phyloP scores from a whole-genome alignment of 2,888 invertebrate genomes.

The Drosophila mimica region DNA sequence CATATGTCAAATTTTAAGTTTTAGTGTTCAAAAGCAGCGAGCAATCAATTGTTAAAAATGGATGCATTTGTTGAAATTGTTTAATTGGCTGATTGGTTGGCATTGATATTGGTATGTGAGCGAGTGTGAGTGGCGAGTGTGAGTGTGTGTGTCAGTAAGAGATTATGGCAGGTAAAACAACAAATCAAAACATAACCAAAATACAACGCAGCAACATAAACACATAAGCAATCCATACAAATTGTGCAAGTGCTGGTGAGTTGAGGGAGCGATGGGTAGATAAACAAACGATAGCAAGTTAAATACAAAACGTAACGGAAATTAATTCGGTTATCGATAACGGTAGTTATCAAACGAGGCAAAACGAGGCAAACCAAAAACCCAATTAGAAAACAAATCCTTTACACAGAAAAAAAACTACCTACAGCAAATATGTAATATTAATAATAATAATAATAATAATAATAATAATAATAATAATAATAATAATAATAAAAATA shows the following conservation, averaged over 20 bases:
- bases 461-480: conserved; percentile 12
- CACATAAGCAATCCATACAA: conserved; percentile 7
- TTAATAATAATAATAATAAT: conserved; percentile 8
- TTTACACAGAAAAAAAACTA: conserved; percentile 2
- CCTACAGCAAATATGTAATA: conserved; percentile 1
- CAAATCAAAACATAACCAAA: conserved; percentile 9
- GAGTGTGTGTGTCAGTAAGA: conserved; percentile 7
- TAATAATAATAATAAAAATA: conserved; percentile 10
- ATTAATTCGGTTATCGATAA: conserved; percentile 18
- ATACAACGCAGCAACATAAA: conserved; percentile 18
- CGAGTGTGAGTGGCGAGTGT: conserved; percentile 1
- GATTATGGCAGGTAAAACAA: conserved; percentile 10
- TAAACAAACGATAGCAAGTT: not conserved
- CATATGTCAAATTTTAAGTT: conserved; percentile 29
- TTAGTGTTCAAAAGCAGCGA: conserved; percentile 50
- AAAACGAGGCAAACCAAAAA: conserved; percentile 41
- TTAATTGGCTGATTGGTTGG: conserved; percentile 14
- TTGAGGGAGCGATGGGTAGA: conserved; percentile 8
- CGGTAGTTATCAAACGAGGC: not conserved
- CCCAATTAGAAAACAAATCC: conserved; percentile 25
- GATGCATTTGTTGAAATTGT: conserved; percentile 39
- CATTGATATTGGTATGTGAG: conserved; percentile 17
- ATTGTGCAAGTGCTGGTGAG: conserved; percentile 5
- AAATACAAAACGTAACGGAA: conserved; percentile 3
- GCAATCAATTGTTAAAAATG: conserved; percentile 46